Evolutionary conservation across 2,113 vertebrate genomes (phyloP), one percentile per base, ranked within the genome.

Genomic region (Hypocryptadius cinnamomeus): DNA sequence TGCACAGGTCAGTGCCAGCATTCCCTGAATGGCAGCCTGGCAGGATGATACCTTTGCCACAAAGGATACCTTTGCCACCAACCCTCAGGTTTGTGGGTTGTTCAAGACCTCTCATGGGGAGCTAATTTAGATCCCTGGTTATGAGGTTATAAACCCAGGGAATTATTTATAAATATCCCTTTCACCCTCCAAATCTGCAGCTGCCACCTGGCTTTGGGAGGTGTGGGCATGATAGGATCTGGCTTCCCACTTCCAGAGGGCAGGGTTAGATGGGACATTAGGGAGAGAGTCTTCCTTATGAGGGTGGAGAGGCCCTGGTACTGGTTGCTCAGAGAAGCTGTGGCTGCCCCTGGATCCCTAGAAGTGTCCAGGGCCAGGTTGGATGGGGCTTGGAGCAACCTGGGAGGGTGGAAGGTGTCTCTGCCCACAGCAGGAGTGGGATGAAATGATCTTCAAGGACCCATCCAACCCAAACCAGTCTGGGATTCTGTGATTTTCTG

Each of bases 301-400:
- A 83, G 18, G 40, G 48, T 76, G 54, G 17, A 0, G 1, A 61
- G 30, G 47, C 25, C n/a, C 40, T 69, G 70, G 63, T 40, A 61
- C 54, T 7, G 8, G 13, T 3, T 40, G 9, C 6, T 10, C 54
- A 61, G 61, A 54, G 45, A 1, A 72, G 60, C 23, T 59, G 51
- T 59, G 60, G 33, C 68, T 66, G 44, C 20, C 24, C 53, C 33
- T 65, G n/a, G 28, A 66, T 39, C 51, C 39, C 45, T 60, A 16
- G 23, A 0, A 61, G 20, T 48, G 35, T 6, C 7, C 35, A 19
- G 24, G 40, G 27, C 21, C 71, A 56, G 35, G 31, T 0, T 70
- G 40, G 54, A 28, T 0, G 0, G 21, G 10, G 21, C 4, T 76
- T 47, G 63, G 71, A 83, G 22, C 79, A 54, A 0, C 48, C 18